Percentiles rank a stretch among this genome's conserved stretches.
These are phyloP conservation scores for Drosophila kanapiae DNA, from an alignment of 1,140 invertebrate genomes.

Conservation along the genomic window DNA sequence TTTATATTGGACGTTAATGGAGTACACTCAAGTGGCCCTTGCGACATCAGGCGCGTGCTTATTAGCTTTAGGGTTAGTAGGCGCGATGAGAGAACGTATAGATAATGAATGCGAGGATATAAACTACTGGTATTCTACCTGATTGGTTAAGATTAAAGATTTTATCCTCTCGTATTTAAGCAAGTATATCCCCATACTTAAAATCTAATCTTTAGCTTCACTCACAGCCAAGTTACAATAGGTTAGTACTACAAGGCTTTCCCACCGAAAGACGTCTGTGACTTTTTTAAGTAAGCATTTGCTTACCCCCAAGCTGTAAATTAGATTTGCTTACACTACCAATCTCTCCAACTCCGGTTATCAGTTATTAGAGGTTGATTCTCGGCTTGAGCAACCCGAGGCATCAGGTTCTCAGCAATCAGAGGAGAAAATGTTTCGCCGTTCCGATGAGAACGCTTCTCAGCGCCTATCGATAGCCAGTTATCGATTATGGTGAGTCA, in stretches of 20 bases:
- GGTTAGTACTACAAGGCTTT: not conserved
- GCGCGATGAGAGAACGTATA: too few relatives aligned
- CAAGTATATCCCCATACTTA: not conserved
- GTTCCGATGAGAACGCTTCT: conserved; percentile 41
- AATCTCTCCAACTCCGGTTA: not conserved
- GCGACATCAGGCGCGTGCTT: too few relatives aligned
- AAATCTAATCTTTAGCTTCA: not conserved
- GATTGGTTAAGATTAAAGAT: too few relatives aligned
- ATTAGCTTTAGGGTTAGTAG: too few relatives aligned
- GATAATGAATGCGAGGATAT: too few relatives aligned
- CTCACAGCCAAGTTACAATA: conserved; percentile 4
- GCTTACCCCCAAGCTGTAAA: conserved; percentile 5
- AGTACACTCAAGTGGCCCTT: too few relatives aligned
- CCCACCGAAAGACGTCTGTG: not conserved
- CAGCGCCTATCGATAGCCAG: conserved; percentile 46
- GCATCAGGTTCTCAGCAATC: conserved; percentile 44
- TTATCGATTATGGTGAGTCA: conserved; percentile 40
- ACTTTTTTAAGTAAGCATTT: conserved; percentile 1
- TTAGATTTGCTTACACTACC: conserved; percentile 8
- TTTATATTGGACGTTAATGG: too few relatives aligned
- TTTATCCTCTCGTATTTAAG: too few relatives aligned
- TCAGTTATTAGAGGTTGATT: conserved; percentile 26
- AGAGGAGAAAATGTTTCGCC: conserved; percentile 12
- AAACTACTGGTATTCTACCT: too few relatives aligned
- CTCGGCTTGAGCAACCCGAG: conserved; percentile 25